Percentiles rank a stretch among this genome's conserved stretches.
Conservation (phyloP, 2,113 vertebrate genomes). For the Phoenicopterus ruber region DNA sequence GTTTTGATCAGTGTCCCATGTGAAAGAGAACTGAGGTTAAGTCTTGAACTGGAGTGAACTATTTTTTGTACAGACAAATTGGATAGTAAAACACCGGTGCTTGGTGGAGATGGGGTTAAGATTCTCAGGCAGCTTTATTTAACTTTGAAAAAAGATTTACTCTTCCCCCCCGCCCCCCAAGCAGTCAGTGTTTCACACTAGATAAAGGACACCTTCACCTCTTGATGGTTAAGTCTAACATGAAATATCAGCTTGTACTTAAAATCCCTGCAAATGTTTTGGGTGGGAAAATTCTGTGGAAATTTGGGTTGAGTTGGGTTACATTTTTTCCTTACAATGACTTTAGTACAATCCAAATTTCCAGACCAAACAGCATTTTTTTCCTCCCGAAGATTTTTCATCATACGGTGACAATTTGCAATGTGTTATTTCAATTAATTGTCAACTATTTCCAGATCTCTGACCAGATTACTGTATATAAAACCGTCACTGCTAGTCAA, state of each 20-base stretch:
- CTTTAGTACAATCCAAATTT: slow-evolving; percentile 68
- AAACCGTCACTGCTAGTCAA: slow-evolving; percentile 39
- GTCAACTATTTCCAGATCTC: slow-evolving; percentile 70
- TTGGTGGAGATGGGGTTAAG: neutral
- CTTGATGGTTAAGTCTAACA: neutral
- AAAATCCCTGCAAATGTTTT: neutral
- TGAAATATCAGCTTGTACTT: neutral
- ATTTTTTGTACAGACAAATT: neutral
- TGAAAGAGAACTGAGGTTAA: neutral
- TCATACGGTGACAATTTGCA: slow-evolving; percentile 69
- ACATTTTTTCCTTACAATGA: slow-evolving; percentile 63
- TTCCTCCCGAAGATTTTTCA: slow-evolving; percentile 58
- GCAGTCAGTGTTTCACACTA: neutral
- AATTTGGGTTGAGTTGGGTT: slow-evolving; percentile 48
- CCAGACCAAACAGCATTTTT: slow-evolving; percentile 63
- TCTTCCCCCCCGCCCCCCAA: fast-evolving
- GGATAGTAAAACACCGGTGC: neutral
- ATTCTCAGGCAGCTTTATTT: slow-evolving; percentile 24
- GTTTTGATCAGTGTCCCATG: neutral
- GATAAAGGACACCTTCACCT: neutral
- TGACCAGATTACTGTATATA: slow-evolving; percentile 49
- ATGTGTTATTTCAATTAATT: slow-evolving; percentile 70
- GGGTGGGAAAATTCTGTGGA: slow-evolving; percentile 56
- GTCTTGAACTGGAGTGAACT: neutral
- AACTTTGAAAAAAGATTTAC: neutral